A percentile compares a stretch with the other conserved stretches of the same genome.
These are phyloP conservation scores for Bombus waltoni DNA, from an alignment of 1,140 invertebrate genomes.

Conservation along the genomic window DNA sequence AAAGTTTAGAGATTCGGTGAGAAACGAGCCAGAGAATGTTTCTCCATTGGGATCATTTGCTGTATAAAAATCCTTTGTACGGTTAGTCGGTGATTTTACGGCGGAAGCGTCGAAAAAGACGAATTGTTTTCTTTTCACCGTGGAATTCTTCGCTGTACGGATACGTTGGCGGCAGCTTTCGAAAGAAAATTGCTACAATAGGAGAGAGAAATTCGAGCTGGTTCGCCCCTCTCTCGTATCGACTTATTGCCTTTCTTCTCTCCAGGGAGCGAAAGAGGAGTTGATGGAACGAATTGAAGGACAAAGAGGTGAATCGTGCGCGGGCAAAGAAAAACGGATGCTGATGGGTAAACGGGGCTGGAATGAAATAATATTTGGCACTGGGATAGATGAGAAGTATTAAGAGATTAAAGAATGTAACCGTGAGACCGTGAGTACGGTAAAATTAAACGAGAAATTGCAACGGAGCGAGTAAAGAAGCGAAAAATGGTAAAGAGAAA, in stretches of 20 bases:
- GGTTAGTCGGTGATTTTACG: constrained; percentile 1
- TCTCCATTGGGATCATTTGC: background rate
- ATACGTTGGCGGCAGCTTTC: background rate
- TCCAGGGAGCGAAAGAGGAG: too few species aligned
- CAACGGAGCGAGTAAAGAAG: background rate
- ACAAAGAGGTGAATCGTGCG: background rate
- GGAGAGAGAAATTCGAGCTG: background rate
- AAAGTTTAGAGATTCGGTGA: background rate
- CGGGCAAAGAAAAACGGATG: background rate
- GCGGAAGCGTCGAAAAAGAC: background rate
- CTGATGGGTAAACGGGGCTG: background rate
- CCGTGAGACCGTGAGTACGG: background rate
- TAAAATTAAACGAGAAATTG: background rate
- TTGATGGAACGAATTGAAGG: background rate
- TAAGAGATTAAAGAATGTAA: constrained; percentile 20
- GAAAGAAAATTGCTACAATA: constrained; percentile 6
- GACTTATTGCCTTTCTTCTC: background rate
- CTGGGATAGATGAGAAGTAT: background rate
- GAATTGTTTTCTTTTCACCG: constrained; percentile 26
- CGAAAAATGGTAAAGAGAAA: background rate
- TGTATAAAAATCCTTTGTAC: background rate
- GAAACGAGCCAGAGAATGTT: background rate
- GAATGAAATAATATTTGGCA: constrained; percentile 10
- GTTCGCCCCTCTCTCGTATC: background rate
- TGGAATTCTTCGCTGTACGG: background rate